phyloP scores from a whole-genome alignment of 2,113 vertebrate species.

The Pyrgilauda ruficollis region DNA sequence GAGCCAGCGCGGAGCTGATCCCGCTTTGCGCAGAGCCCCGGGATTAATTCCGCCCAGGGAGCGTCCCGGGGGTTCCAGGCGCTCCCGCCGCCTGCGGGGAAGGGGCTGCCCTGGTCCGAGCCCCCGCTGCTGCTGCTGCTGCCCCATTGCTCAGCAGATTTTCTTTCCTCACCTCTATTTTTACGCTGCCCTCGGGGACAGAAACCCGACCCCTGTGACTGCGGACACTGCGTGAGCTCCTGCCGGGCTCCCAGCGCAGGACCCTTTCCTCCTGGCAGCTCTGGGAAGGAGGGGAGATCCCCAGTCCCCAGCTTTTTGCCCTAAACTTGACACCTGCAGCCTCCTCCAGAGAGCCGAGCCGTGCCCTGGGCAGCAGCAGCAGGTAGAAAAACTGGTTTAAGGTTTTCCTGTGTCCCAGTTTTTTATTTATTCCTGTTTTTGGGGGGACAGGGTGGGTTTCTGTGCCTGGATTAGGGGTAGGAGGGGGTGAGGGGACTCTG shows the following conservation, averaged over 20 bases:
- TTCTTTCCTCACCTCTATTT: conserved; percentile 52
- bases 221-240: background rate
- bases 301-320: background rate
- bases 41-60: background rate
- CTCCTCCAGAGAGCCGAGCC: background rate
- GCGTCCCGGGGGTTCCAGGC: background rate
- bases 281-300: background rate
- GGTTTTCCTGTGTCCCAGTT: background rate
- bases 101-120: background rate
- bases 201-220: background rate
- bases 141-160: conserved; percentile 13
- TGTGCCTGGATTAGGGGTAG: background rate
- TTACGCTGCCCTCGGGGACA: background rate
- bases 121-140: background rate
- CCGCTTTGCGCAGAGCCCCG: background rate
- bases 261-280: background rate
- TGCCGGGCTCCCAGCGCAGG: background rate
- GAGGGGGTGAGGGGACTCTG: background rate
- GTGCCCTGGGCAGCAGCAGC: background rate
- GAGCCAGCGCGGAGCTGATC: background rate
- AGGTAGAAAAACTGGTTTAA: conserved; percentile 1
- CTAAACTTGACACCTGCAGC: background rate
- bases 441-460: background rate
- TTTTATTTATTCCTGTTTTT: background rate
- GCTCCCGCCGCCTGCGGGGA: background rate